Conservation (phyloP, 2,888 invertebrate species). For the Pherbina coryleti region DNA sequence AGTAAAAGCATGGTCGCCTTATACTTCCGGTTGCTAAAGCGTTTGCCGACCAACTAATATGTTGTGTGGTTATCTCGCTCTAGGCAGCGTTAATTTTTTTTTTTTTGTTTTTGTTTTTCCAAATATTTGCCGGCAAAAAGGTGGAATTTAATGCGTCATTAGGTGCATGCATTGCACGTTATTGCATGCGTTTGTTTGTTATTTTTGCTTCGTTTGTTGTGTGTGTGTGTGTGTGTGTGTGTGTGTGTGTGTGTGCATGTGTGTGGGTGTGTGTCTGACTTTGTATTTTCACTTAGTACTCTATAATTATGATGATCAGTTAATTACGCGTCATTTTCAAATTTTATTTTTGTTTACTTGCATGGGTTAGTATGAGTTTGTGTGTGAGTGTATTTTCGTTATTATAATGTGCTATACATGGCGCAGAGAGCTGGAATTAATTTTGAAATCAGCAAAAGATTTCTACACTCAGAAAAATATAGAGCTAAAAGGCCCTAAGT, state of each 20-base stretch:
- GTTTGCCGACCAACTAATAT: constrained; percentile 24
- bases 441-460: too few relatives aligned
- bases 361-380: not conserved
- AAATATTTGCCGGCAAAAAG: not conserved
- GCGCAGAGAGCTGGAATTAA: not conserved
- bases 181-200: not conserved
- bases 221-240: too few relatives aligned
- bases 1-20: constrained; percentile 17
- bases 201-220: not conserved
- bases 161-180: not conserved
- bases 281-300: constrained; percentile 6
- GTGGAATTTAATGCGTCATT: not conserved
- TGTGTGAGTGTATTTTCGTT: not conserved
- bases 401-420: not conserved
- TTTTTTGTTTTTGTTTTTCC: not conserved
- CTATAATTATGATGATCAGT: constrained; percentile 60
- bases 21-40: constrained; percentile 50
- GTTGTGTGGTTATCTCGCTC: not conserved
- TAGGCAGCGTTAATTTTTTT: not conserved
- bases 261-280: not conserved
- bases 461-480: too few relatives aligned
- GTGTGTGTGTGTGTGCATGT: not conserved
- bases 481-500: too few relatives aligned
- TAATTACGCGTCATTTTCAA: constrained; percentile 57
- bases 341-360: not conserved